phyloP scores from a whole-genome alignment of 2,888 invertebrate species.

The Theretra japonica region DNA sequence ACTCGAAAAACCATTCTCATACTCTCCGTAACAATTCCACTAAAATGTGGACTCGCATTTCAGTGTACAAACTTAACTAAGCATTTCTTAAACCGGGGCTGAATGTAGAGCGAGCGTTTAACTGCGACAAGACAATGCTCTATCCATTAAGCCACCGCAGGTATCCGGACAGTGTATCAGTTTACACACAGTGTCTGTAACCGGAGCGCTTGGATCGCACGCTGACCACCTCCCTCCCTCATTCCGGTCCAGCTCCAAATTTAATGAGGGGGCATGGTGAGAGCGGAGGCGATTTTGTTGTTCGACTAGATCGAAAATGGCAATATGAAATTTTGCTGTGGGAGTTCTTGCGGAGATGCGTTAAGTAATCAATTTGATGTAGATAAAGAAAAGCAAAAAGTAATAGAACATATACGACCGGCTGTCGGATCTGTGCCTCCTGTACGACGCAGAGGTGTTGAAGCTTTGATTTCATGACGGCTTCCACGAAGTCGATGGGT shows the following conservation, averaged over 20 bases:
- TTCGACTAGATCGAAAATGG: too few species aligned
- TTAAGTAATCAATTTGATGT: too few species aligned
- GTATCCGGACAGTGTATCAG: constrained; percentile 25
- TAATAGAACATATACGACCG: too few species aligned
- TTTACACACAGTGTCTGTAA: constrained; percentile 24
- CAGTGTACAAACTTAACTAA: not conserved
- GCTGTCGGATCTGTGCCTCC: too few species aligned
- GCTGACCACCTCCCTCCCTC: not conserved
- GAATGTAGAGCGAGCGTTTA: constrained; percentile 2
- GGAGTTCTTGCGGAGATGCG: too few species aligned
- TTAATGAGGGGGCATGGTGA: constrained; percentile 2
- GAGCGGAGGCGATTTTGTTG: not conserved
- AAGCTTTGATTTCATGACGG: too few species aligned
- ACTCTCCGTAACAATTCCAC: not conserved
- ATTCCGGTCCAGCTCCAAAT: not conserved
- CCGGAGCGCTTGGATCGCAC: constrained; percentile 15
- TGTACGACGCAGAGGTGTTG: too few species aligned
- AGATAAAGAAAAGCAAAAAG: too few species aligned
- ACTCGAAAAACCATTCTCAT: not conserved
- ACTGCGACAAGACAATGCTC: constrained; percentile 15
- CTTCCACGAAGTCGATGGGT: too few species aligned
- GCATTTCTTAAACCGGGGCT: not conserved
- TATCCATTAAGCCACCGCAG: constrained; percentile 25
- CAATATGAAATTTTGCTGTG: too few species aligned
- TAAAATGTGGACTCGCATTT: not conserved